Evolutionary conservation across 1,140 invertebrate genomes (phyloP), one percentile per base, ranked within the genome.

Genomic region (Eulimnadia texana): DNA sequence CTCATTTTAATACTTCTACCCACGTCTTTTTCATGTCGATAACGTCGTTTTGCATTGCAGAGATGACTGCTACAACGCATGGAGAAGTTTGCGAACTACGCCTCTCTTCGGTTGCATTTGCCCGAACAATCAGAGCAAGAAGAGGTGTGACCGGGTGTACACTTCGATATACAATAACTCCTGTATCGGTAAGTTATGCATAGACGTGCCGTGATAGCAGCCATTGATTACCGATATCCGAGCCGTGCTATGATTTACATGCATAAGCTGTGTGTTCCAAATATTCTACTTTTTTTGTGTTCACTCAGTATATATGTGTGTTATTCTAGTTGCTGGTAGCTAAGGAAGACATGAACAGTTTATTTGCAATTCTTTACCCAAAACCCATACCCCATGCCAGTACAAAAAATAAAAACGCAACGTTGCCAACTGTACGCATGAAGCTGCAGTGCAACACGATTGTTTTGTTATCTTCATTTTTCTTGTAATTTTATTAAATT

Each of bases 21-120:
- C 16, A 20, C 52, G 3, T 54, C 20, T 54, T 11, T 54, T 54
- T 23, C 13, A 13, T 25, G 13, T 58, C 19, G 25, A 50, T 33
- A 22, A n/a, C 16, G 11, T 57, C 20, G 25, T 49, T 49, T 61
- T 58, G 28, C 22, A 54, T 76, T 76, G 33, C 77, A 92, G 88
- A 72, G 85, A 87, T 55, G 74, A 81, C 50, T 92, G 89, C 67
- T 84, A 86, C 67, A 84, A 88, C 67, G 82, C 87, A 3, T 91
- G 88, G 88, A 81, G 83, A 55, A 85, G 86, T 67, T 75, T 91
- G 23, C 80, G 87, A 50, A 72, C 85, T 58, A 88, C 88, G 11
- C 88, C 87, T 2, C 84, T 92, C 79, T 92, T 91, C 72, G 89
- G 89, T 13, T 91, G 88, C 74, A 90, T 91, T 66, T 91, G 89